Base-by-base conservation (phyloP, 2,113 vertebrate species). In the Boleophthalmus pectinirostris region DNA sequence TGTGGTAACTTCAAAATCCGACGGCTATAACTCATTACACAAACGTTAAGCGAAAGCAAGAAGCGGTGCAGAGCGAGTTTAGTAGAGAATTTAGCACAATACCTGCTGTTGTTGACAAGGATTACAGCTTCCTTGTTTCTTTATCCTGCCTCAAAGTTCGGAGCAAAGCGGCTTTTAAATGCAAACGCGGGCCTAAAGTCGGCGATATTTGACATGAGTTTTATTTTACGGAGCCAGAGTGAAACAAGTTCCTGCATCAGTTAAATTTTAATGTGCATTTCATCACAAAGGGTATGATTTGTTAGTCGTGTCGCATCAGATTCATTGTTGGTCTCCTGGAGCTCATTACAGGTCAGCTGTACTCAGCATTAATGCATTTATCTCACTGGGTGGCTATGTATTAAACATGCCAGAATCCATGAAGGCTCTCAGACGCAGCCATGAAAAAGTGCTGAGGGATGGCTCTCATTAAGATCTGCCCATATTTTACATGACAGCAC, bases 31-130 rank as follows among this genome's bases (percentile, higher is more conserved):
- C 75, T 79, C 67, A 82, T 82, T 73, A 82, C 69, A 79, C 64
- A 79, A 77, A 71, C 73, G 70, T 83, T 77, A 78, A 77, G 68
- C 25, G 25, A 70, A 61, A 63, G 71, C 73, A 75, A 75, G 68
- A 78, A 77, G 73, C 72, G 70, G 25, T 72, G 45, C 66, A 60
- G 70, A 60, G 61, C 64, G 67, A 76, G 33, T 83, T 63, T 78
- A 78, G 78, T 54, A 72, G 49, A 75, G 69, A 81, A 81, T 81
- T 72, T 51, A 57, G 29, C 57, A 61, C 60, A 81, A 72, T 78
- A 81, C 77, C 84, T 83, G 75, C 54, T 54, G 60, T 70, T 80
- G 73, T 82, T 80, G 78, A 53, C 70, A 23, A 8, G 70, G 78
- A 82, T 84, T 82, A 81, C 73, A 43, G 38, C 23, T 61, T 25